phyloP scores from a whole-genome alignment of 2,113 vertebrate genomes.

The Ranitomeya variabilis region DNA sequence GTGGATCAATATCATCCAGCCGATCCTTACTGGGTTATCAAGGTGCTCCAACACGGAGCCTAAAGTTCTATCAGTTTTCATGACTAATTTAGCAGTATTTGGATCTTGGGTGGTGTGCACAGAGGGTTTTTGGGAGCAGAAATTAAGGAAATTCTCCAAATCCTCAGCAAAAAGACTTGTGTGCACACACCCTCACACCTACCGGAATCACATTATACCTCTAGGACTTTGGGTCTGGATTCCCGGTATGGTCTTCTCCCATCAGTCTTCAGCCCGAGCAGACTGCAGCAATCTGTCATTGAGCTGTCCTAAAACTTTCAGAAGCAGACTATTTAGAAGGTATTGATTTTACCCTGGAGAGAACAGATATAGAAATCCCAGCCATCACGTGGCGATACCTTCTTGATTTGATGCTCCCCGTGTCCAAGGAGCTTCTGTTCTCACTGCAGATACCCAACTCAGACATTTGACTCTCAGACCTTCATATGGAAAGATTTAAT shows the following conservation, averaged over 20 bases:
- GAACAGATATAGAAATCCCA: not conserved
- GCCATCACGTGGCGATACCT: not conserved
- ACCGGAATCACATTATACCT: not conserved
- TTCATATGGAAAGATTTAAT: not conserved
- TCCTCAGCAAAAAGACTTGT: too few species aligned
- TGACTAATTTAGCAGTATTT: too few species aligned
- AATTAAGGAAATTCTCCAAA: too few species aligned
- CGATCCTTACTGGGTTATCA: too few species aligned
- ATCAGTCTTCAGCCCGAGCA: not conserved
- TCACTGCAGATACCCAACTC: too few species aligned
- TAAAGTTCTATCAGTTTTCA: too few species aligned
- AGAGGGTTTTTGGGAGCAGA: too few species aligned
- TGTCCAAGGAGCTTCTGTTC: not conserved
- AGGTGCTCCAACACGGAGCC: too few species aligned
- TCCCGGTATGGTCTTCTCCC: not conserved
- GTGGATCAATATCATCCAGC: too few species aligned
- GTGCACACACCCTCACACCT: too few species aligned
- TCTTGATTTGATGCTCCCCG: not conserved
- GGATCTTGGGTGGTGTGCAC: too few species aligned
- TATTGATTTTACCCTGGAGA: not conserved
- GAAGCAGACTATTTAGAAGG: not conserved
- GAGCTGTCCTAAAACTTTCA: not conserved
- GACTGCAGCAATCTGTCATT: not conserved
- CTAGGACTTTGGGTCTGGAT: not conserved
- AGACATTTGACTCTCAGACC: too few species aligned